Evolutionary conservation across 2,888 invertebrate genomes (phyloP).

Genomic region (Mesorhabditis spiculigera): DNA sequence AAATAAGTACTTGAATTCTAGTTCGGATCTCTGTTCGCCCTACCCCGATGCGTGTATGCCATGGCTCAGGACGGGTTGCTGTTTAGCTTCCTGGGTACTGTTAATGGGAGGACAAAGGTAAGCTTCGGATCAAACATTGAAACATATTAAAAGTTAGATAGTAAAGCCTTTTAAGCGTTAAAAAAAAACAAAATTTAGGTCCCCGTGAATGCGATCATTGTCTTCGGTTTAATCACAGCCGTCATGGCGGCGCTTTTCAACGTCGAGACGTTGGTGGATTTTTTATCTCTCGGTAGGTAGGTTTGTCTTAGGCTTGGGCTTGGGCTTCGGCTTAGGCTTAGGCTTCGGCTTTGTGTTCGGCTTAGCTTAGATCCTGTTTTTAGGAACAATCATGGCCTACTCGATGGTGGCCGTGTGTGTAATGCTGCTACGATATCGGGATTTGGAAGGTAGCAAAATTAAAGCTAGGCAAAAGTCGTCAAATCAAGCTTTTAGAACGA

Average conservation of each 20-base stretch:
- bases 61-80: conserved; percentile 66
- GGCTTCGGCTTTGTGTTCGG: background rate
- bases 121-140: background rate
- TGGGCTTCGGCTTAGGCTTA: too few species aligned
- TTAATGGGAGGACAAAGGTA: conserved; percentile 34
- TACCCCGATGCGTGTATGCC: conserved; percentile 71
- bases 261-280: conserved; percentile 53
- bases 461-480: background rate
- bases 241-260: conserved; percentile 57
- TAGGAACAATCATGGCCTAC: conserved; percentile 22
- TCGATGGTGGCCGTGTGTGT: conserved; percentile 27
- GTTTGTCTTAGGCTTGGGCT: too few species aligned
- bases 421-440: conserved; percentile 14
- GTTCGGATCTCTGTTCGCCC: conserved; percentile 67
- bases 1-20: background rate
- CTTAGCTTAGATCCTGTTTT: conserved; percentile 2
- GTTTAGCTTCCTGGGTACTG: conserved; percentile 60
- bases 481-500: background rate
- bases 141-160: background rate
- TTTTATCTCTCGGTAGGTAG: background rate
- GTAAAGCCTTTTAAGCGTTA: background rate
- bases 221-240: conserved; percentile 19
- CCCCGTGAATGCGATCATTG: conserved; percentile 40
- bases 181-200: conserved; percentile 14
- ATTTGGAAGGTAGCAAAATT: background rate